These are phyloP conservation scores for Eretmochelys imbricata DNA, from an alignment of 2,113 vertebrate species.

Conservation along the genomic window DNA sequence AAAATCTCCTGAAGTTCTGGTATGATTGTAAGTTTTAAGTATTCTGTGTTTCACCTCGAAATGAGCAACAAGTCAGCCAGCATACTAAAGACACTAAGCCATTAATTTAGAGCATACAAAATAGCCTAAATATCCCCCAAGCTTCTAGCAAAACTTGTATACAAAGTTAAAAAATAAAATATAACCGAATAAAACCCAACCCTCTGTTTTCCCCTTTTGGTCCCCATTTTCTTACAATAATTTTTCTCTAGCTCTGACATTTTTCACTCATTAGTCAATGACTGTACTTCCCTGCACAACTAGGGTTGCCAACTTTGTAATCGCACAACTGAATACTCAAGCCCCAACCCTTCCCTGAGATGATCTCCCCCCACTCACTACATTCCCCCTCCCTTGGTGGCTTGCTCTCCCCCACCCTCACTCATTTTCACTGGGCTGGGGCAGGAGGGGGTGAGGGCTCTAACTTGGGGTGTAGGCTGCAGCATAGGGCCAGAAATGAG, in stretches of 20 bases:
- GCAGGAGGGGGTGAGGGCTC: too few relatives aligned
- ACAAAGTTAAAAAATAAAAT: background rate
- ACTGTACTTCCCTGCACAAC: background rate
- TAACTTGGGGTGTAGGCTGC: too few relatives aligned
- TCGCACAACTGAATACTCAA: too few relatives aligned
- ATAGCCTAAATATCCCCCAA: background rate
- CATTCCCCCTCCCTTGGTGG: too few relatives aligned
- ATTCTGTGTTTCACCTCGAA: background rate
- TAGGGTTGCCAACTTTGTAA: too few relatives aligned
- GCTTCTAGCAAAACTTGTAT: background rate
- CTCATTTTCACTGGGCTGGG: too few relatives aligned
- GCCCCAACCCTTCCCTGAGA: too few relatives aligned
- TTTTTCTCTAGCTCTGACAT: background rate
- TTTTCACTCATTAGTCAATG: background rate
- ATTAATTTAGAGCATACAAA: background rate
- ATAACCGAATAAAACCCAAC: background rate
- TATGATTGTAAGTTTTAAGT: background rate
- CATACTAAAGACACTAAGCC: background rate
- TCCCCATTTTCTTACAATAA: background rate
- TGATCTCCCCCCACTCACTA: too few relatives aligned
- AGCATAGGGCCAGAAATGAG: too few relatives aligned
- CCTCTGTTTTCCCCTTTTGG: background rate
- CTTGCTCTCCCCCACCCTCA: too few relatives aligned
- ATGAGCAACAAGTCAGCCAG: background rate
- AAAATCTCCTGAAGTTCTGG: background rate